phyloP scores from a whole-genome alignment of 2,888 invertebrate genomes.

The Atrina japonica region DNA sequence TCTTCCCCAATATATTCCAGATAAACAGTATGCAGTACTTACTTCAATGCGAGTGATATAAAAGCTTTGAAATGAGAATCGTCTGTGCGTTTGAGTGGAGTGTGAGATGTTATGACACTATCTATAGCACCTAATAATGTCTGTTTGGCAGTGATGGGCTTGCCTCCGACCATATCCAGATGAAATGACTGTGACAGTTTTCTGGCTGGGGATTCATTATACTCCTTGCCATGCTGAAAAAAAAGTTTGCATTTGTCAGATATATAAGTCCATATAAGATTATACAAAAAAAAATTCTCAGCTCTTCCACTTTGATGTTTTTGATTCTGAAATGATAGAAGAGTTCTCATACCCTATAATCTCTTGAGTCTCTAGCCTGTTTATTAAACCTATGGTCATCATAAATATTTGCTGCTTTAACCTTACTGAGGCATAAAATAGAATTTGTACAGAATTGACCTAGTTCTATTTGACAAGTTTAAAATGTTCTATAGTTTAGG shows the following conservation, averaged over 20 bases:
- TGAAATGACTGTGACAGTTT: constrained; percentile 97
- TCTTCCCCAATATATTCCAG: too few species aligned
- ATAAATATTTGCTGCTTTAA: too few species aligned
- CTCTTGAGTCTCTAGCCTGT: background rate
- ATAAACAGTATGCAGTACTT: constrained; percentile 77
- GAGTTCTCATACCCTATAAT: background rate
- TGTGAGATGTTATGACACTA: constrained; percentile 94
- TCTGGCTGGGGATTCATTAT: constrained; percentile 96
- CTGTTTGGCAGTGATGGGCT: constrained; percentile 92
- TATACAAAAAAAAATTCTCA: too few species aligned
- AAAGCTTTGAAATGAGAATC: constrained; percentile 99
- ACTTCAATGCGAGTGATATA: constrained; percentile 97
- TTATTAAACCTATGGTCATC: too few species aligned
- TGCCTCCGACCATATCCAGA: constrained; percentile 93
- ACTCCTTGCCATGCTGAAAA: constrained; percentile 90
- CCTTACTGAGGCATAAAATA: too few species aligned
- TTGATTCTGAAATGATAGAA: background rate
- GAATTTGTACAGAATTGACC: too few species aligned
- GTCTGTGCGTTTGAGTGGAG: constrained; percentile 94
- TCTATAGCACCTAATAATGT: constrained; percentile 95
- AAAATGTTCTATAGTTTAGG: too few species aligned
- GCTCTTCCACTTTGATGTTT: too few species aligned
- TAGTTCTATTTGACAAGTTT: too few species aligned
- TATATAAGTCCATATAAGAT: too few species aligned
- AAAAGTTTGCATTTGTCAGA: constrained; percentile 3